Evolutionary conservation across 2,113 vertebrate genomes (phyloP).

Genomic region (Propithecus coquereli): DNA sequence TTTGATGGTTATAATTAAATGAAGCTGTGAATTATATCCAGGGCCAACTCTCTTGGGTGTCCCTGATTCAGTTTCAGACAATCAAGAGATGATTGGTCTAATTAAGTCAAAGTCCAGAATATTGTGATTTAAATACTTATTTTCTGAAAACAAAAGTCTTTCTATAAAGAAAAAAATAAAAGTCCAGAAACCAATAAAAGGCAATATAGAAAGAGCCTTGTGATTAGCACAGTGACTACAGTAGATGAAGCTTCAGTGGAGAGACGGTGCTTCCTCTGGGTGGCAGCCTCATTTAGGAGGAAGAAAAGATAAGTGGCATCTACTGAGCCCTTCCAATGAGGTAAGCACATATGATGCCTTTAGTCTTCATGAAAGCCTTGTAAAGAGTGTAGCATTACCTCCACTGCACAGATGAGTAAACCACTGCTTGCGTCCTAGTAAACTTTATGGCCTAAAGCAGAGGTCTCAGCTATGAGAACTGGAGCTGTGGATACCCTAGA

Average conservation of each 20-base stretch:
- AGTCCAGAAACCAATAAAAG: neutral
- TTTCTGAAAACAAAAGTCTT: neutral
- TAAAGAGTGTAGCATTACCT: neutral
- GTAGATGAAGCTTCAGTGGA: neutral
- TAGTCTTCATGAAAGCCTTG: neutral
- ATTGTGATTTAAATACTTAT: neutral
- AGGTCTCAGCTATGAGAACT: neutral
- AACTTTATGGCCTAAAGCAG: neutral
- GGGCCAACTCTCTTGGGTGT: neutral
- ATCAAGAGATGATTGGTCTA: neutral
- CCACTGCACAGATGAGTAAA: neutral
- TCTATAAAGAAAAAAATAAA: neutral
- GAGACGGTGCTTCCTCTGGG: neutral
- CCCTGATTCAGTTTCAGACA: neutral
- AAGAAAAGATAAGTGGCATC: neutral
- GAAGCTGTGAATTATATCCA: neutral
- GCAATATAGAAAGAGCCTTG: neutral
- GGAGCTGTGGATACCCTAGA: too few relatives aligned
- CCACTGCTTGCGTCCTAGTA: neutral
- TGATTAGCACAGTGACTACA: neutral
- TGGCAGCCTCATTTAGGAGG: neutral
- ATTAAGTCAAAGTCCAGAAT: neutral
- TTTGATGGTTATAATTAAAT: slow-evolving; percentile 25
- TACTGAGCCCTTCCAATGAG: neutral
- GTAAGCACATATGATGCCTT: neutral